Evolutionary conservation across 2,113 vertebrate genomes (phyloP).

Genomic region (Leptobrachium ailaonicum): DNA sequence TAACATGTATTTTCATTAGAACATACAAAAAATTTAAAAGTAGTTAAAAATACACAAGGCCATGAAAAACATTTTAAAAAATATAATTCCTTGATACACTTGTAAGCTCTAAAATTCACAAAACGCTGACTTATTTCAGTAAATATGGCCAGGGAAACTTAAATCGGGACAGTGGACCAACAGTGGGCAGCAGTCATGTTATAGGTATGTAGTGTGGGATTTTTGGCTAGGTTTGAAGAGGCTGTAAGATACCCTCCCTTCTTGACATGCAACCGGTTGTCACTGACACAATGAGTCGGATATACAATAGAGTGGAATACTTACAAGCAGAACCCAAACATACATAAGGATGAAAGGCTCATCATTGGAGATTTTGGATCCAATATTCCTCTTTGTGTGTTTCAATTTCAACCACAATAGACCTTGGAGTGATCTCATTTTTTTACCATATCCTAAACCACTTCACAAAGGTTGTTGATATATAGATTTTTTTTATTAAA

Average conservation of each 20-base stretch:
- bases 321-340: constrained; percentile 92
- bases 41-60: too few relatives aligned
- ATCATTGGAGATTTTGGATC: constrained; percentile 88
- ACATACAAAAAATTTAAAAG: too few relatives aligned
- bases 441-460: constrained; percentile 91
- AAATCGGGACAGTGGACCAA: too few relatives aligned
- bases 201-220: too few relatives aligned
- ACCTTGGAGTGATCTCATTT: constrained; percentile 81
- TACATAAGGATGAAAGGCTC: constrained; percentile 91
- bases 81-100: too few relatives aligned
- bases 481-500: constrained; percentile 82
- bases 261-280: constrained; percentile 78
- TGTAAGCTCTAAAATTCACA: too few relatives aligned
- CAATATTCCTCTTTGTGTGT: constrained; percentile 93
- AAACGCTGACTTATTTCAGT: too few relatives aligned
- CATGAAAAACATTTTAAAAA: too few relatives aligned
- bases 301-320: constrained; percentile 89
- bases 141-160: too few relatives aligned
- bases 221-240: not conserved
- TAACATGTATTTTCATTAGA: too few relatives aligned
- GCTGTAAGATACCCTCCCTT: not conserved
- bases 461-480: constrained; percentile 90
- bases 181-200: too few relatives aligned
- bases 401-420: constrained; percentile 91
- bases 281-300: constrained; percentile 66